Evolutionary conservation across 2,888 invertebrate species (phyloP).

Genomic region (Oligia latruncula): DNA sequence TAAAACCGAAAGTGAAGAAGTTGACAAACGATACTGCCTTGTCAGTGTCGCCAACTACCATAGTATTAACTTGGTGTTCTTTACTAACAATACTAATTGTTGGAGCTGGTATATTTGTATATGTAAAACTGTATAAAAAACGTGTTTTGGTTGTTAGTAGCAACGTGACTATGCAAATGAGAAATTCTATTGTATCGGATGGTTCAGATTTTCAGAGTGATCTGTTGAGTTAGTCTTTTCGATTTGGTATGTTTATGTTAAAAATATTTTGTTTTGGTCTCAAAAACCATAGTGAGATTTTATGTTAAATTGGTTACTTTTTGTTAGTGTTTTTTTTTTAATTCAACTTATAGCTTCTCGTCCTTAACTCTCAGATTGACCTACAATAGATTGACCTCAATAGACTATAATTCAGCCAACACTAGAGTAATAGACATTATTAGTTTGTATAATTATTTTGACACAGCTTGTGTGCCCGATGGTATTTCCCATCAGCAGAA

Average conservation of each 20-base stretch:
- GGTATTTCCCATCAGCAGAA: background rate
- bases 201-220: constrained; percentile 74
- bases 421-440: background rate
- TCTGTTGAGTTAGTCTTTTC: constrained; percentile 55
- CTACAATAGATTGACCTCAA: background rate
- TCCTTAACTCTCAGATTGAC: background rate
- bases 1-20: constrained; percentile 3
- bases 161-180: constrained; percentile 70
- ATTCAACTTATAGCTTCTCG: background rate
- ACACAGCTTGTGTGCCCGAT: background rate
- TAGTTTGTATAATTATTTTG: background rate
- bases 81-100: constrained; percentile 69
- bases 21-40: background rate
- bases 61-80: constrained; percentile 68
- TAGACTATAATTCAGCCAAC: background rate
- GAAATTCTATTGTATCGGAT: constrained; percentile 73
- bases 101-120: constrained; percentile 49
- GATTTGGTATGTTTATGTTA: background rate
- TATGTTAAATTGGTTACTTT: constrained; percentile 23
- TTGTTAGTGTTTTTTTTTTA: constrained; percentile 27
- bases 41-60: constrained; percentile 46
- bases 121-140: constrained; percentile 59
- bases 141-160: constrained; percentile 60
- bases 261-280: constrained; percentile 17
- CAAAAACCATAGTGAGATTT: constrained; percentile 27